Conservation (phyloP, 2,888 invertebrate genomes). For the Orthosia incerta region DNA sequence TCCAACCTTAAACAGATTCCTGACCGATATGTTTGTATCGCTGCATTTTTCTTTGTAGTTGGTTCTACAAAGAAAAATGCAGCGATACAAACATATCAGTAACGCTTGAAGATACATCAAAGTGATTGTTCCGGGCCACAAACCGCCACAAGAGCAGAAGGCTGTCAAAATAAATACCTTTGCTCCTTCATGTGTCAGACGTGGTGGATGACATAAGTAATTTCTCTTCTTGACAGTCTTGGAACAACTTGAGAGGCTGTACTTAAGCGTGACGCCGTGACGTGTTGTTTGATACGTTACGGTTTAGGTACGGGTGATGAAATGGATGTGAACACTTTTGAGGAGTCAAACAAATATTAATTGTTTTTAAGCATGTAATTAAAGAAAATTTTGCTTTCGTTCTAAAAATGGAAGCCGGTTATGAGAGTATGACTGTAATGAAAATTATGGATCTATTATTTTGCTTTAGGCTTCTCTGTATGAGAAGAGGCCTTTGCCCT, state of each 20-base stretch:
- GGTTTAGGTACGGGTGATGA: neutral
- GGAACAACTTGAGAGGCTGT: constrained; percentile 9
- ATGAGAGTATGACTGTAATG: too few species aligned
- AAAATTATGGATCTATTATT: too few species aligned
- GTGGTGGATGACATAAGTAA: constrained; percentile 33
- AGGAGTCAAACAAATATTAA: too few species aligned
- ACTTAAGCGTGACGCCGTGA: constrained; percentile 1
- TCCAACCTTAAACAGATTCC: neutral
- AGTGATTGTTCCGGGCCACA: constrained; percentile 27
- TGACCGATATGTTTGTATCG: too few species aligned
- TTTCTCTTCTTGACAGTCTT: constrained; percentile 33
- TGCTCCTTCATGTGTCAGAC: constrained; percentile 22
- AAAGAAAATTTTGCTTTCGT: too few species aligned
- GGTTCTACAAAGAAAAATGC: neutral
- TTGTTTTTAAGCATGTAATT: too few species aligned
- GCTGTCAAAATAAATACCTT: constrained; percentile 53
- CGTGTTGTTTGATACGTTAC: constrained; percentile 21
- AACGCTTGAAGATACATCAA: constrained; percentile 31
- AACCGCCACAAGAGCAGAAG: constrained; percentile 7
- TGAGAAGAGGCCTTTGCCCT: too few species aligned
- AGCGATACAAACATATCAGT: neutral
- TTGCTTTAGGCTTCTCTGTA: too few species aligned
- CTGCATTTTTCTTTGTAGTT: too few species aligned
- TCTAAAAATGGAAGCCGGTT: too few species aligned
- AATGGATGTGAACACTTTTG: neutral